Percentiles rank a stretch among this genome's conserved stretches.
phyloP scores from a whole-genome alignment of 2,888 invertebrate genomes.

The Holacanthella duospinosa region DNA sequence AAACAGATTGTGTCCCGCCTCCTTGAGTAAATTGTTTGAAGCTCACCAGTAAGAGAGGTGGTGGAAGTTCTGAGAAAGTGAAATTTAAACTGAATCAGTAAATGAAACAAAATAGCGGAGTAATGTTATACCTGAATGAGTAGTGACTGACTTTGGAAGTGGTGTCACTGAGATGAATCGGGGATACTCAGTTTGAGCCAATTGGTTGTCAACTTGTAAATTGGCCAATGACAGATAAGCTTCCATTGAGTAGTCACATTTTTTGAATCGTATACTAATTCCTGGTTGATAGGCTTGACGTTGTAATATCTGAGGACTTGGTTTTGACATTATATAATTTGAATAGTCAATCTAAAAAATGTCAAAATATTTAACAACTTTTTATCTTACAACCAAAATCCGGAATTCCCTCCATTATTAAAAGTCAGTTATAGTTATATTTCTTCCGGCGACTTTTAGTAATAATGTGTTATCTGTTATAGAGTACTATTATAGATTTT shows the following conservation, averaged over 20 bases:
- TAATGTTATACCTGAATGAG: not conserved
- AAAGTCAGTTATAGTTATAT: no score
- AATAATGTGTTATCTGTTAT: not conserved
- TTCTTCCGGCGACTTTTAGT: no score
- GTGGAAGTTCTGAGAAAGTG: not conserved
- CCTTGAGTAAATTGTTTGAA: not conserved
- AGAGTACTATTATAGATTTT: not conserved
- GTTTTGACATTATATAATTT: conserved; percentile 3
- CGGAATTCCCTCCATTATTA: no score
- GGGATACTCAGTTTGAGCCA: not conserved
- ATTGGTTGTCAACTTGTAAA: conserved; percentile 8
- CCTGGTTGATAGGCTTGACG: not conserved
- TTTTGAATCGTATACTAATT: not conserved
- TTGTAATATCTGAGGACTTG: not conserved
- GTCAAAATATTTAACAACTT: not conserved
- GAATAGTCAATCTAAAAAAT: not conserved
- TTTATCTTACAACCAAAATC: no score
- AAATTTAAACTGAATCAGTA: no score
- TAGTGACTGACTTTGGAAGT: not conserved
- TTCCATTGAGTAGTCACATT: not conserved
- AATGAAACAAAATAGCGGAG: no score
- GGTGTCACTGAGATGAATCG: not conserved
- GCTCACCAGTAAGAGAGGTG: not conserved
- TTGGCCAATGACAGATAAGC: not conserved
- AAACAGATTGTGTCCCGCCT: not conserved